Conservation (phyloP, 2,113 vertebrate genomes). For the Larimichthys crocea region DNA sequence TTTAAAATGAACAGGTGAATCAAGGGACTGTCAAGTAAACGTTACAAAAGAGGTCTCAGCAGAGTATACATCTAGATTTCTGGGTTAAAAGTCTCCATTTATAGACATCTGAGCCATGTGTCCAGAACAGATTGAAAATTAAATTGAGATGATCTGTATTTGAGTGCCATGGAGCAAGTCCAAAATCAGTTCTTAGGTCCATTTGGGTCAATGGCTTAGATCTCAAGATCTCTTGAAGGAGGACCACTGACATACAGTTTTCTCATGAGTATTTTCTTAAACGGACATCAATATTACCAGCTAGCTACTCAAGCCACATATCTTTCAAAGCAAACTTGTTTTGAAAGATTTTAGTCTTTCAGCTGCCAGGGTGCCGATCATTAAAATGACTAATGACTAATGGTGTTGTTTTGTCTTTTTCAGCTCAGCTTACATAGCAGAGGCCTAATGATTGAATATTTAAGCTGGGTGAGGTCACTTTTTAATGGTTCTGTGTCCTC, state of each 20-base stretch:
- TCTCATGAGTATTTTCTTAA: no score
- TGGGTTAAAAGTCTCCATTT: background rate
- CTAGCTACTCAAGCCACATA: no score
- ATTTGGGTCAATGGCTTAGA: no score
- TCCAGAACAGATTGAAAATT: background rate
- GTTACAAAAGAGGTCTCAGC: background rate
- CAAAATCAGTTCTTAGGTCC: background rate
- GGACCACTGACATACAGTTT: no score
- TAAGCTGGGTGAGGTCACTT: background rate
- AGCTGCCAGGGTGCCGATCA: background rate
- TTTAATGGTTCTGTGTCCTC: no score
- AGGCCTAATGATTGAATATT: background rate
- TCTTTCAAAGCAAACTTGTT: background rate
- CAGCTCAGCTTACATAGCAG: background rate
- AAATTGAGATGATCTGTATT: background rate
- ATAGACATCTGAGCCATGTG: background rate
- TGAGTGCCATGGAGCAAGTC: background rate
- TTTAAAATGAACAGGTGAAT: background rate
- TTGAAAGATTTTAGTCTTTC: no score
- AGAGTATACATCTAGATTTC: background rate
- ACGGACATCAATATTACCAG: no score
- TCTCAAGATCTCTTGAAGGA: no score
- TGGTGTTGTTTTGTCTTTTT: background rate
- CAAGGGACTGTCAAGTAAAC: background rate
- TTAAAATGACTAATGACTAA: background rate